These are phyloP conservation scores for Muraenolepis orangiensis DNA, from an alignment of 2,797 vertebrate genomes.

Conservation along the genomic window DNA sequence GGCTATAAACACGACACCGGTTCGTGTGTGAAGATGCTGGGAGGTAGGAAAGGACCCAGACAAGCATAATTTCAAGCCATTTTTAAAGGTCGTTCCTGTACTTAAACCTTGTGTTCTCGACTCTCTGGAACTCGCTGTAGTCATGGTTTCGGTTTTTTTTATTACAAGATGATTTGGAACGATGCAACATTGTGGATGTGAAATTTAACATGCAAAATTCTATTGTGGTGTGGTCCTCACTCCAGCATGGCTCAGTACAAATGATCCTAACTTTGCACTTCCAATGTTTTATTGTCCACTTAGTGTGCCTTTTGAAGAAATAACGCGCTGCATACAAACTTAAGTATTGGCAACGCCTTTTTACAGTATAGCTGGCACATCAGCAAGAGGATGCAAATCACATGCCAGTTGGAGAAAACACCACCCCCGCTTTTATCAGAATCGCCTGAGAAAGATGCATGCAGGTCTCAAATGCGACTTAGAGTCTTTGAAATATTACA, in stretches of 20 bases:
- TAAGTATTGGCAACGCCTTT: neutral
- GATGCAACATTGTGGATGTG: neutral
- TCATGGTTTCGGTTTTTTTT: neutral
- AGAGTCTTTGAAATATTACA: neutral
- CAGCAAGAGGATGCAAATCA: neutral
- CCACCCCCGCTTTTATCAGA: neutral
- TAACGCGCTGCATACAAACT: neutral
- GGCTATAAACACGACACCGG: no score
- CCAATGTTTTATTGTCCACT: neutral
- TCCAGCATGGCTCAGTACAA: neutral
- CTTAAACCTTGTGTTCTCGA: neutral
- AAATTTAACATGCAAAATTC: neutral
- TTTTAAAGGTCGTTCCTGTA: constrained; percentile 3
- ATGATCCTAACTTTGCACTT: neutral
- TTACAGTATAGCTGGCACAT: neutral
- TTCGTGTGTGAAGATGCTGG: no score
- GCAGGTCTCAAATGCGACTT: neutral
- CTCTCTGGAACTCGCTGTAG: no score
- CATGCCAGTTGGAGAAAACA: neutral
- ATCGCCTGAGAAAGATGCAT: neutral
- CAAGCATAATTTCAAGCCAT: neutral
- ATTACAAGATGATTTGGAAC: neutral
- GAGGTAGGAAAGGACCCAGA: no score
- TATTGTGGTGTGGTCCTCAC: neutral
- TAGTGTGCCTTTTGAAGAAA: neutral